phyloP scores from a whole-genome alignment of 2,888 invertebrate species.

The Sericinus montela region DNA sequence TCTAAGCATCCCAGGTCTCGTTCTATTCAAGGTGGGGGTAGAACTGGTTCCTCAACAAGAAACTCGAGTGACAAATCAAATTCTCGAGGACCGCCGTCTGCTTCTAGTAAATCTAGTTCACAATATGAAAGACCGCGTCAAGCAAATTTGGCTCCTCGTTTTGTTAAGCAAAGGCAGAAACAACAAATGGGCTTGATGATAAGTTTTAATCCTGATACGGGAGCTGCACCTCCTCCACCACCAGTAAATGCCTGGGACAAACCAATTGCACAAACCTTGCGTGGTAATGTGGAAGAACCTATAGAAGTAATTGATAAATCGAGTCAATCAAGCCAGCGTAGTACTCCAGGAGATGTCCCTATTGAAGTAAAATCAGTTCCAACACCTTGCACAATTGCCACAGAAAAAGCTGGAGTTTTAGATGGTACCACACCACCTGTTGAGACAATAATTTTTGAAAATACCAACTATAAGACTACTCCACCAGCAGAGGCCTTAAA shows the following conservation, averaged over 20 bases:
- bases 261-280: slow-evolving; percentile 85
- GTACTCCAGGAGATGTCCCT: slow-evolving; percentile 61
- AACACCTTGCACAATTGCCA: slow-evolving; percentile 40
- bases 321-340: slow-evolving; percentile 64
- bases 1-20: slow-evolving; percentile 65
- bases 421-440: slow-evolving; percentile 90
- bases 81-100: slow-evolving; percentile 51
- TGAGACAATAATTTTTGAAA: slow-evolving; percentile 94
- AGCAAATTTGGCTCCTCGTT: slow-evolving; percentile 86
- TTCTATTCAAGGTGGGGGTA: slow-evolving; percentile 65
- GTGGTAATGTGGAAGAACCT: slow-evolving; percentile 74
- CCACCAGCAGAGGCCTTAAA: slow-evolving; percentile 83
- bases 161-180: slow-evolving; percentile 86
- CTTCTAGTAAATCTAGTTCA: slow-evolving; percentile 49
- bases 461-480: slow-evolving; percentile 91
- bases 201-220: slow-evolving; percentile 73
- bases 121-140: slow-evolving; percentile 75
- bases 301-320: slow-evolving; percentile 54
- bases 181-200: slow-evolving; percentile 66
- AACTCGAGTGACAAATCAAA: slow-evolving; percentile 63
- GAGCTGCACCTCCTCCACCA: slow-evolving; percentile 83
- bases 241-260: slow-evolving; percentile 92
- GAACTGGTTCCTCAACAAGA: slow-evolving; percentile 65
- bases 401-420: slow-evolving; percentile 79
- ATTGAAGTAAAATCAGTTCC: slow-evolving; percentile 48